These are phyloP conservation scores for Caenorhabditis sp. DNA, from an alignment of 2,888 invertebrate genomes.

Conservation along the genomic window DNA sequence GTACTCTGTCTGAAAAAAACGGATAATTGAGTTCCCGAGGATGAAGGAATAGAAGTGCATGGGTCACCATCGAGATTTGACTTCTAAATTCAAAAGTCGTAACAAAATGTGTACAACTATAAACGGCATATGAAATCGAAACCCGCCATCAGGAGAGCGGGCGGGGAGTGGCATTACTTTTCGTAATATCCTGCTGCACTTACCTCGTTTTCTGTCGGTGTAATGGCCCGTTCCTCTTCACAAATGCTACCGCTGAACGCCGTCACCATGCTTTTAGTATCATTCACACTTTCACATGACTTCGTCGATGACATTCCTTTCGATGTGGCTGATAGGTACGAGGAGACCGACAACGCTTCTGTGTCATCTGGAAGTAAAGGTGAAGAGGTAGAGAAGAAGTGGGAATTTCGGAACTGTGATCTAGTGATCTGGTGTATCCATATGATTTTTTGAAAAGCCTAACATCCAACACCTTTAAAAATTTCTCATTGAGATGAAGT, in stretches of 20 bases:
- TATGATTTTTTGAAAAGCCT: no score
- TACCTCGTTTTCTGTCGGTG: conserved; percentile 80
- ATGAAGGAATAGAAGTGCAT: background rate
- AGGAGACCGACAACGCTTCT: conserved; percentile 77
- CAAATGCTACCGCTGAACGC: conserved; percentile 73
- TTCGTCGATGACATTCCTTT: conserved; percentile 80
- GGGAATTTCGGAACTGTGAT: no score
- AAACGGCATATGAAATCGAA: conserved; percentile 10
- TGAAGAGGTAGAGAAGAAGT: background rate
- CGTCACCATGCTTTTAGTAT: conserved; percentile 74
- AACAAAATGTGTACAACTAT: conserved; percentile 27
- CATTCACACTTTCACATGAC: conserved; percentile 78
- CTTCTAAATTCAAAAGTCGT: background rate
- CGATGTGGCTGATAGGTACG: conserved; percentile 82
- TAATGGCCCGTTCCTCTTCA: conserved; percentile 78
- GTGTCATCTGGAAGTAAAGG: conserved; percentile 66
- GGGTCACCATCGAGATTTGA: no score
- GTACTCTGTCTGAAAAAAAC: conserved; percentile 57
- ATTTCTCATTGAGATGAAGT: no score
- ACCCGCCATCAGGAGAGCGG: no score
- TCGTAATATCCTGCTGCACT: conserved; percentile 28
- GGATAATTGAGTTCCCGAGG: conserved; percentile 80
- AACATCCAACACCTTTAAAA: no score
- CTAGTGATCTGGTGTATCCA: no score
- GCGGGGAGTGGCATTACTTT: background rate